Evolutionary conservation across 2,797 vertebrate genomes (phyloP), one percentile per base, ranked within the genome.

Genomic region (Acipenser ruthenus): DNA sequence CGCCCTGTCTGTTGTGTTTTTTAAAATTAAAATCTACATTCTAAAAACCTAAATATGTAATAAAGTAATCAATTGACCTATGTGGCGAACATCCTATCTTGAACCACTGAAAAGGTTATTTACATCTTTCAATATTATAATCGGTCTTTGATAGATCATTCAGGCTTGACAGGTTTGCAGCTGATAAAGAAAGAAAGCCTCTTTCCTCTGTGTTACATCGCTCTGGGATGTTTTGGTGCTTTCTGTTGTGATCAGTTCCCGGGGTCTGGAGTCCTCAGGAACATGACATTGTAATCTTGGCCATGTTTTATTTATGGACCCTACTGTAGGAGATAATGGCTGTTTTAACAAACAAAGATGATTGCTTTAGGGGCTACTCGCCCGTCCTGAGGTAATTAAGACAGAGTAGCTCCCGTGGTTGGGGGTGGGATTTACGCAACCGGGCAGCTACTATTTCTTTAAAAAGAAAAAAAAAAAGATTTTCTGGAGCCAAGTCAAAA

Each of bases 301-400:
- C 83, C 81, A 90, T 92, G 89, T 93, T 92, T 92, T 91, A 92
- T 91, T 92, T 89, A 93, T 90, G 82, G 84, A 62, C 78, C 81
- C 78, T 68, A 74, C 82, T 60, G 69, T 77, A 71, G 76, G 78
- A 83, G 86, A 86, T 84, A 88, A 87, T 68, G 71, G 76, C 71
- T 86, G 85, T 87, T 88, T 90, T 88, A 92, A 90, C 88, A 89
- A 91, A 91, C 89, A 89, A 86, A 91, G 87, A 90, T 89, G 88
- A 92, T 90, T 92, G 89, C 90, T 91, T 91, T 78, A 80, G 88
- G 88, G 89, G 81, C 87, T 64, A 78, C 82, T 80, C 74, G 78
- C 85, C 87, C 74, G 60, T 89, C 87, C 89, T 83, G 82, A 88
- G 87, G 89, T 91, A 90, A 93, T 93, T 91, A 92, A 91, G 87